Evolutionary conservation across 2,113 vertebrate genomes (phyloP).

Genomic region (Brachyhypopomus occidentalis): DNA sequence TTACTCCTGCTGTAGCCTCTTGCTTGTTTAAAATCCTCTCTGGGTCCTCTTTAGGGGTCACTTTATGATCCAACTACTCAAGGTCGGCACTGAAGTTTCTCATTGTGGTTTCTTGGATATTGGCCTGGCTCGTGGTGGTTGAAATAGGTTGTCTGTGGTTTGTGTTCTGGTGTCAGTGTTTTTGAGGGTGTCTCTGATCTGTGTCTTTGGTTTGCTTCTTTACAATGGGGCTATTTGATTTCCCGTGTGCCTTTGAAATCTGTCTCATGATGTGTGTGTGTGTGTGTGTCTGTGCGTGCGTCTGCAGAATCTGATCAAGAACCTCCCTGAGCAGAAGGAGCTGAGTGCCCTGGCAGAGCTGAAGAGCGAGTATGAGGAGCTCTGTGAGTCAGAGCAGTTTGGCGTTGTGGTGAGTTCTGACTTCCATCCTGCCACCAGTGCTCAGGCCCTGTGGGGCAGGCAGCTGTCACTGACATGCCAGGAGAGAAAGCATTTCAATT

Average conservation of each 20-base stretch:
- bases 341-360: conserved; percentile 88
- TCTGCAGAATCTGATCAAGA: conserved; percentile 92
- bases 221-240: neutral
- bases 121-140: neutral
- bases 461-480: neutral
- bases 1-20: too few relatives aligned
- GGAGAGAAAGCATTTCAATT: conserved; percentile 49
- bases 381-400: conserved; percentile 95
- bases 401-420: conserved; percentile 91
- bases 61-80: too few relatives aligned
- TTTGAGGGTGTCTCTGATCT: too few relatives aligned
- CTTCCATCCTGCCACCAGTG: neutral
- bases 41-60: too few relatives aligned
- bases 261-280: conserved; percentile 20
- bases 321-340: conserved; percentile 93
- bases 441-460: conserved; percentile 17
- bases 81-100: too few relatives aligned
- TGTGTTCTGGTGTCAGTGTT: too few relatives aligned
- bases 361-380: conserved; percentile 90
- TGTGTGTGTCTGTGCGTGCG: conserved; percentile 59
- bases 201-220: neutral
- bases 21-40: too few relatives aligned
- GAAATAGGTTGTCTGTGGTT: too few relatives aligned
- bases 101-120: neutral
- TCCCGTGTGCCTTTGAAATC: neutral